Evolutionary conservation across 1,140 invertebrate genomes (phyloP), one percentile per base, ranked within the genome.

Genomic region (Lucilia cuprina): DNA sequence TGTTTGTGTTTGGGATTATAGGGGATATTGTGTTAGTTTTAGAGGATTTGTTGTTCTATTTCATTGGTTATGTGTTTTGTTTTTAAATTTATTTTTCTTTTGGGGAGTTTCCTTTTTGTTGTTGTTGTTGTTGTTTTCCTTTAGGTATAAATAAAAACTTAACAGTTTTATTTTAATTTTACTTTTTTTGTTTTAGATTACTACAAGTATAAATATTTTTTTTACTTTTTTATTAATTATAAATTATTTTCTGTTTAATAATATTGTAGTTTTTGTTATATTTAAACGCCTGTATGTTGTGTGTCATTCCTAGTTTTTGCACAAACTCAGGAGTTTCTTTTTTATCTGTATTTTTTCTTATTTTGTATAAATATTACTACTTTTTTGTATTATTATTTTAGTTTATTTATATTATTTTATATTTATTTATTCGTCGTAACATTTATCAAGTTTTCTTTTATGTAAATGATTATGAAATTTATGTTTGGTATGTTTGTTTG

Each of bases 201-300:
- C 65, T 70, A 83, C 65, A 70, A 70, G 82, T 70, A 83, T 83
- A 83, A 83, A 83, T 83, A 83, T 83, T 83, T 83, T 19, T 21
- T 83, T 10, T 34, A 60, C 17, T 55, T 41, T 41, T 82, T 21
- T 25, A 82, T 19, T 41, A 78, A 78, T 78, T 49, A 35, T 41
- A 78, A 78, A 70, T 70, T 70, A 70, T 49, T 19, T 78, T 78
- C 25, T 75, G 74, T 75, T 47, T 78, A 47, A 78, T 78, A 80
- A 49, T 80, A 80, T 80, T 80, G 77, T 80, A 80, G 77, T 80
- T 80, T 77, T 17, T 75, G 30, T 12, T 75, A n/a, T 75, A 14
- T 34, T 75, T 41, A 41, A 41, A 41, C 41, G 41, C 41, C 41
- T 41, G 8, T 75, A 30, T 30, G 7, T 34, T 34, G 25, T 75